Evolutionary conservation across 2,113 vertebrate genomes (phyloP).

Genomic region (Tragelaphus buxtoni): DNA sequence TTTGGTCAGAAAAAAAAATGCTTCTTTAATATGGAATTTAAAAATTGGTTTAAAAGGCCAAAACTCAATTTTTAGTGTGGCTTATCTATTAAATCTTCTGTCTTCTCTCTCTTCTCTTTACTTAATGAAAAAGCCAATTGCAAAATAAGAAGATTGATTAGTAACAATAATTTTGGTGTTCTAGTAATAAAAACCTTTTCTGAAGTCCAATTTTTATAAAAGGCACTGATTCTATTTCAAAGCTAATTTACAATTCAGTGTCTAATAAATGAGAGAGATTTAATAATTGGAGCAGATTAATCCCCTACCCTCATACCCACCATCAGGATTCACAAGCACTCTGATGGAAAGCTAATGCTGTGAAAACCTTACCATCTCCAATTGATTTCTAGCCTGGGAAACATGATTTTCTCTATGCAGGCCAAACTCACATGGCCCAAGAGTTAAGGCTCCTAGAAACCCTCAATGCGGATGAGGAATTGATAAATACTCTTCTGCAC

Average conservation of each 20-base stretch:
- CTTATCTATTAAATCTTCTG: neutral
- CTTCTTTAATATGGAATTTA: neutral
- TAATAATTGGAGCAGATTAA: neutral
- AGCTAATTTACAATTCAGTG: neutral
- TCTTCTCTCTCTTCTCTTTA: neutral
- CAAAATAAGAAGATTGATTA: neutral
- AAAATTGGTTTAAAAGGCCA: neutral
- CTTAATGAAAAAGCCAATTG: neutral
- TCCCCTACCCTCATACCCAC: no score
- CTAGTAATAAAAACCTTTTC: neutral
- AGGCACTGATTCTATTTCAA: neutral
- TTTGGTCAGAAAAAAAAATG: neutral
- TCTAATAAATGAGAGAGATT: neutral
- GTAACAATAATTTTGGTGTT: neutral
- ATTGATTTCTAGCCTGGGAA: neutral
- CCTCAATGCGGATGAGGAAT: neutral
- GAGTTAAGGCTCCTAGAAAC: neutral
- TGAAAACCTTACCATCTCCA: neutral
- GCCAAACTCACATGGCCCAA: neutral
- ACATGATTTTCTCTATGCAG: neutral
- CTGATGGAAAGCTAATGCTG: neutral
- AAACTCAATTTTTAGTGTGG: neutral
- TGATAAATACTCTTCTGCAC: neutral
- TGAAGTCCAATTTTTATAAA: neutral
- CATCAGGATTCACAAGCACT: neutral